phyloP scores from a whole-genome alignment of 1,140 invertebrate genomes.

The Bombyx mandarina region DNA sequence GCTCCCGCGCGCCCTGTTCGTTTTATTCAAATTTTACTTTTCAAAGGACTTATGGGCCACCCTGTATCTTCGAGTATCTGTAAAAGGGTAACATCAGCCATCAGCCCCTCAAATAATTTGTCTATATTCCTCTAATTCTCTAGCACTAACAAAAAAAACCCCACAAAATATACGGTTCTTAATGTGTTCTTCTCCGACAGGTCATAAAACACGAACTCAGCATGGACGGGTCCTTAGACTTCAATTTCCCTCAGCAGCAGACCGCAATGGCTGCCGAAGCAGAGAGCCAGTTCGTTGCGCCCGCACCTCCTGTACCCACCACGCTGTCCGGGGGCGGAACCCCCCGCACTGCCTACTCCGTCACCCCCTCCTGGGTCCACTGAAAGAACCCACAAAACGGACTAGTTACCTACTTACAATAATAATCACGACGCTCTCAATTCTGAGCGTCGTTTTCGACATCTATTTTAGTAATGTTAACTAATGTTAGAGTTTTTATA shows the following conservation, averaged over 20 bases:
- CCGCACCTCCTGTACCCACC: conserved; percentile 56
- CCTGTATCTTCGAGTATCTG: no score
- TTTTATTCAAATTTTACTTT: no score
- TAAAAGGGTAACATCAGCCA: no score
- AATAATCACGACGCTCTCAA: conserved; percentile 24
- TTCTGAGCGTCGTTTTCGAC: conserved; percentile 45
- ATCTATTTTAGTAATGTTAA: conserved; percentile 62
- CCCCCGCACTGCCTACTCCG: conserved; percentile 44
- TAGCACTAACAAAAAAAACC: no score
- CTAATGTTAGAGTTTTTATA: conserved; percentile 65
- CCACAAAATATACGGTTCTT: no score
- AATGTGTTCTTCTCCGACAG: conserved; percentile 35
- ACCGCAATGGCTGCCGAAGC: conserved; percentile 46
- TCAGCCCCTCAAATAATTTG: no score
- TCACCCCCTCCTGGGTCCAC: conserved; percentile 60
- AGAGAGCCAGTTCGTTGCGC: conserved; percentile 48
- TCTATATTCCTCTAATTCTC: no score
- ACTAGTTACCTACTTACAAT: conserved; percentile 35
- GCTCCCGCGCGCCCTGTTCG: no score
- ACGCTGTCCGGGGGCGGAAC: conserved; percentile 47
- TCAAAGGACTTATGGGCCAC: no score
- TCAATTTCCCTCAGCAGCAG: conserved; percentile 82
- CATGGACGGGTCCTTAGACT: conserved; percentile 93
- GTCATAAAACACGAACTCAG: conserved; percentile 93
- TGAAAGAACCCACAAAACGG: conserved; percentile 25